phyloP scores from a whole-genome alignment of 2,113 vertebrate genomes.

The Synodontis membranacea region DNA sequence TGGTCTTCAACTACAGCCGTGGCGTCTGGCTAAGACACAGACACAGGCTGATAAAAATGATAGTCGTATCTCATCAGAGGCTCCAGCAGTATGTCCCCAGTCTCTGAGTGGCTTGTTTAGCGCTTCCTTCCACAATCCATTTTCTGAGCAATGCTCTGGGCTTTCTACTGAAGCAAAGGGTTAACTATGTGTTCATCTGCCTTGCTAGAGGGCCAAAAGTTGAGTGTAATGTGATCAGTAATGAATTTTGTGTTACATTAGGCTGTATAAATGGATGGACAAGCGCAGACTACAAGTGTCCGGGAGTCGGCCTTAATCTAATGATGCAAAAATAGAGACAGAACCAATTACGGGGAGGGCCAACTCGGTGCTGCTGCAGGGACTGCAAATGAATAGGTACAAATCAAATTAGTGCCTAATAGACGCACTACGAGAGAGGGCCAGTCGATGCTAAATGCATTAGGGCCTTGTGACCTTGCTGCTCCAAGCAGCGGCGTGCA shows the following conservation, averaged over 20 bases:
- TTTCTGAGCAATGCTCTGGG: slow-evolving; percentile 32
- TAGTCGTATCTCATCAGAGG: slow-evolving; percentile 49
- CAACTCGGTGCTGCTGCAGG: slow-evolving; percentile 92
- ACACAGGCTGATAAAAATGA: slow-evolving; percentile 57
- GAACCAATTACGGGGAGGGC: slow-evolving; percentile 90
- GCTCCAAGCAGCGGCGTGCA: slow-evolving; percentile 84
- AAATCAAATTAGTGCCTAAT: slow-evolving; percentile 95
- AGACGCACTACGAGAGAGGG: slow-evolving; percentile 88
- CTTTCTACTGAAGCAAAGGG: slow-evolving; percentile 65
- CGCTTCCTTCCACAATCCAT: slow-evolving; percentile 37
- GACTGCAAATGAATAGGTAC: slow-evolving; percentile 97
- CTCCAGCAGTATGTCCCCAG: slow-evolving; percentile 49
- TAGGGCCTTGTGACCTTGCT: slow-evolving; percentile 90
- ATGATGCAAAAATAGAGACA: slow-evolving; percentile 98
- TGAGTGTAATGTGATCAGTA: slow-evolving; percentile 99
- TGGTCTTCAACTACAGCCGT: slow-evolving; percentile 37
- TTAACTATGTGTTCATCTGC: slow-evolving; percentile 89
- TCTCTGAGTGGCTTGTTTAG: slow-evolving; percentile 35
- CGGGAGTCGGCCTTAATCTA: slow-evolving; percentile 97
- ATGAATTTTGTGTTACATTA: slow-evolving; percentile 99
- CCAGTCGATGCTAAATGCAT: slow-evolving; percentile 95
- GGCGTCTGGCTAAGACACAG: slow-evolving; percentile 46
- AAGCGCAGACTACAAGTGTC: slow-evolving; percentile 95
- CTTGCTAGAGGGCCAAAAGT: slow-evolving; percentile 81
- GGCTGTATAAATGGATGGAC: slow-evolving; percentile 88